Evolutionary conservation across 2,113 vertebrate species (phyloP).

Genomic region (Petromus typicus): DNA sequence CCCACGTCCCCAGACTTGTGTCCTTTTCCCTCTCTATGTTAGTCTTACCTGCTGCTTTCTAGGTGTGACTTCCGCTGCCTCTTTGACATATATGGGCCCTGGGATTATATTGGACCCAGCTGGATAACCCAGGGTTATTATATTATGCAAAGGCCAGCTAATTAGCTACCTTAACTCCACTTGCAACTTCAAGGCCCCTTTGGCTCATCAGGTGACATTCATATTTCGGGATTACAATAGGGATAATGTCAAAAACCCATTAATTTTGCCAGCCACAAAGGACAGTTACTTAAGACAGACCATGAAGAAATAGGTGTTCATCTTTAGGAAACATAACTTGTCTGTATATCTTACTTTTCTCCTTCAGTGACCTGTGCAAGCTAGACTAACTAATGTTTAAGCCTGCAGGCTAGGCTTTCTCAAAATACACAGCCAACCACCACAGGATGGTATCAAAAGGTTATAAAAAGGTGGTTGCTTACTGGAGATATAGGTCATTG

Average conservation of each 20-base stretch:
- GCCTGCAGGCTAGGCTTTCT: neutral
- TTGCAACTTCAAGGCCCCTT: neutral
- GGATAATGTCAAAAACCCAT: neutral
- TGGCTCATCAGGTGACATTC: neutral
- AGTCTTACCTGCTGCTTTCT: neutral
- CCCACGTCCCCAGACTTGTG: neutral
- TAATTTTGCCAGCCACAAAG: neutral
- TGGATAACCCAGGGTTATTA: neutral
- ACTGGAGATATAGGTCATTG: neutral
- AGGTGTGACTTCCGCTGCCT: neutral
- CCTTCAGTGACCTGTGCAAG: neutral
- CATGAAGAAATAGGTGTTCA: neutral
- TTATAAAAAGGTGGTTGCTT: neutral
- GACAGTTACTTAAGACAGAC: neutral
- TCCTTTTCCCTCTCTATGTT: neutral
- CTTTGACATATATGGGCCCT: neutral
- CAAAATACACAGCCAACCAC: neutral
- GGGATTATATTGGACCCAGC: neutral
- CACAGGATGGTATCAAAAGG: neutral
- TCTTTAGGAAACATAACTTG: neutral
- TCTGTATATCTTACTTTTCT: neutral
- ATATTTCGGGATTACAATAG: neutral
- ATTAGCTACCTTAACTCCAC: neutral
- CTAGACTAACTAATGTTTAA: neutral
- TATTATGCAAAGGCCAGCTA: neutral